Evolutionary conservation across 2,888 invertebrate genomes (phyloP).

Genomic region (Cancer borealis): DNA sequence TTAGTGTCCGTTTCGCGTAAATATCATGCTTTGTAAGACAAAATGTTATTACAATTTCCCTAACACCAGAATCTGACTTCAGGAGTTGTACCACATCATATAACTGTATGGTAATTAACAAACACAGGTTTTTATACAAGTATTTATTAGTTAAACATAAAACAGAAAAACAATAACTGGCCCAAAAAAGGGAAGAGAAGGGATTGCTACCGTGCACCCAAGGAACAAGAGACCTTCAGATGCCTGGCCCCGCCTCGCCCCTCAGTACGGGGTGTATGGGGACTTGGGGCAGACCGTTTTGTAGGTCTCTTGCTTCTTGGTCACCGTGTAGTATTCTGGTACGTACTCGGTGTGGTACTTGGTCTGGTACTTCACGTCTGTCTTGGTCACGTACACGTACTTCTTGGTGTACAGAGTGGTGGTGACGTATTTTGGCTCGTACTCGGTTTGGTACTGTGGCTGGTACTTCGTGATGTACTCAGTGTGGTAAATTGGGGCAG

Average conservation of each 20-base stretch:
- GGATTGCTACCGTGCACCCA: too few species aligned
- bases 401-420: constrained; percentile 57
- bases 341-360: constrained; percentile 54
- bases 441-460: constrained; percentile 65
- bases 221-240: background rate
- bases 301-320: constrained; percentile 49
- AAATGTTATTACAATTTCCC: background rate
- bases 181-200: background rate
- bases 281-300: constrained; percentile 64
- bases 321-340: constrained; percentile 58
- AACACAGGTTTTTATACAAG: background rate
- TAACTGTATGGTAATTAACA: background rate
- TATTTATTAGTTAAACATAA: background rate
- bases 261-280: background rate
- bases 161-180: constrained; percentile 40
- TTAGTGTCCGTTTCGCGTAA: background rate
- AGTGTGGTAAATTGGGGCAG: constrained; percentile 68
- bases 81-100: background rate
- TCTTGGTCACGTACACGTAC: constrained; percentile 63
- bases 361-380: constrained; percentile 58
- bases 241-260: background rate
- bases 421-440: constrained; percentile 62
- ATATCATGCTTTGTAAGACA: background rate
- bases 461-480: constrained; percentile 72
- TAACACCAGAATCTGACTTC: background rate